phyloP scores from a whole-genome alignment of 2,113 vertebrate species.

The Mormyrus lacerda region DNA sequence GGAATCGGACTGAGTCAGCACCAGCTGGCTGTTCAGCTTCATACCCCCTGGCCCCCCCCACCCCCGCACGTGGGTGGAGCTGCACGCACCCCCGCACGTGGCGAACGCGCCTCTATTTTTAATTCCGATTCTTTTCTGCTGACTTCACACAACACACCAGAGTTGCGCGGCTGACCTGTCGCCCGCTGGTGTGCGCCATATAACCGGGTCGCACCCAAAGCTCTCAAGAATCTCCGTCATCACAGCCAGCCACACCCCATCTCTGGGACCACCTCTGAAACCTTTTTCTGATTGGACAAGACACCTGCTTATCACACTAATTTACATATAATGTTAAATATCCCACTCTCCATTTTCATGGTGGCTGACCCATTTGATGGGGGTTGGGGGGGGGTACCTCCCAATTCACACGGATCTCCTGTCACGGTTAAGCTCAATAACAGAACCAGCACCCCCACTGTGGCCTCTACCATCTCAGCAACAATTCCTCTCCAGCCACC shows the following conservation, averaged over 20 bases:
- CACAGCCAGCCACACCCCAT: neutral
- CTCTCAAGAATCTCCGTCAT: neutral
- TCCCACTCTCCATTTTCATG: neutral
- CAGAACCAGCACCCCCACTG: neutral
- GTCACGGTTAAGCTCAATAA: neutral
- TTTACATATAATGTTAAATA: neutral
- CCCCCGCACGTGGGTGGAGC: neutral
- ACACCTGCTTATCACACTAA: neutral
- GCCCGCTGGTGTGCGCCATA: neutral
- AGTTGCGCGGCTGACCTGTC: neutral
- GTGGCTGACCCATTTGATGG: neutral
- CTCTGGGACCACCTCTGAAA: neutral
- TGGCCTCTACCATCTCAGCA: neutral
- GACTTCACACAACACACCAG: neutral
- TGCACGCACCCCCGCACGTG: neutral
- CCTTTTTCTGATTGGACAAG: neutral
- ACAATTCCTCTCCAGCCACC: neutral
- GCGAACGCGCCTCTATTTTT: neutral
- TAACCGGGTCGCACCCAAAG: neutral
- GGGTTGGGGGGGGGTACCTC: neutral
- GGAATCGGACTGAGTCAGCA: conserved; percentile 4
- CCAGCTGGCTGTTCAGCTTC: neutral
- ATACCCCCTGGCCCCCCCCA: neutral
- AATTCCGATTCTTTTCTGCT: neutral
- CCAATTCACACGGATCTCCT: neutral